Evolutionary conservation across 2,888 invertebrate genomes (phyloP).

Genomic region (Nudaria mundana): DNA sequence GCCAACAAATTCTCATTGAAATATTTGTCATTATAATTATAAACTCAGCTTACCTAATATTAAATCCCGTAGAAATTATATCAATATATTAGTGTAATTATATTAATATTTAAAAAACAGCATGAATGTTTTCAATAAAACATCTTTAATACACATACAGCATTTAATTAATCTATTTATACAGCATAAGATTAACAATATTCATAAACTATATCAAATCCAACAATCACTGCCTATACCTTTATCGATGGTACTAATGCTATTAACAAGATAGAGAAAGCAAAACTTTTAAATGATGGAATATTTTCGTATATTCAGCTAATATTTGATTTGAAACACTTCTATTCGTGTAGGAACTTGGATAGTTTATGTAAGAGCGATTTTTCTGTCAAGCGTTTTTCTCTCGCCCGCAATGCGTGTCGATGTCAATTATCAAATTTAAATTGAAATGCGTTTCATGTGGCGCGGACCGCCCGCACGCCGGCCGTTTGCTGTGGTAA

Average conservation of each 20-base stretch:
- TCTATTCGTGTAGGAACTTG: slow-evolving; percentile 61
- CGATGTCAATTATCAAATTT: too few relatives aligned
- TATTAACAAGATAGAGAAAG: slow-evolving; percentile 74
- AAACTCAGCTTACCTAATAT: slow-evolving; percentile 69
- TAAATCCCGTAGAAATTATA: slow-evolving; percentile 44
- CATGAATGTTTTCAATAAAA: too few relatives aligned
- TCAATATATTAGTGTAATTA: slow-evolving; percentile 47
- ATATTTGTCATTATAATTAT: slow-evolving; percentile 44
- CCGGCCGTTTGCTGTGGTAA: too few relatives aligned
- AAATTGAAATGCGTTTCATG: too few relatives aligned
- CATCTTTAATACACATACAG: slow-evolving; percentile 76
- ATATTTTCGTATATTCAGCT: slow-evolving; percentile 49
- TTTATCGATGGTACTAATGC: slow-evolving; percentile 75
- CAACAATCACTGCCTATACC: slow-evolving; percentile 79
- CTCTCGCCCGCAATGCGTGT: too few relatives aligned
- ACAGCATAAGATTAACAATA: slow-evolving; percentile 81
- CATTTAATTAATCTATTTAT: slow-evolving; percentile 81
- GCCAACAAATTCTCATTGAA: slow-evolving; percentile 45
- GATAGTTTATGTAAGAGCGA: slow-evolving; percentile 32
- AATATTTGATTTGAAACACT: slow-evolving; percentile 45
- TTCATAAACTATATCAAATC: slow-evolving; percentile 82
- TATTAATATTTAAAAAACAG: too few relatives aligned
- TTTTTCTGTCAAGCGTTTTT: too few relatives aligned
- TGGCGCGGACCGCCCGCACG: too few relatives aligned
- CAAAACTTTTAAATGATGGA: slow-evolving; percentile 65